Conservation (phyloP, 2,113 vertebrate species). For the Pongo pygmaeus region DNA sequence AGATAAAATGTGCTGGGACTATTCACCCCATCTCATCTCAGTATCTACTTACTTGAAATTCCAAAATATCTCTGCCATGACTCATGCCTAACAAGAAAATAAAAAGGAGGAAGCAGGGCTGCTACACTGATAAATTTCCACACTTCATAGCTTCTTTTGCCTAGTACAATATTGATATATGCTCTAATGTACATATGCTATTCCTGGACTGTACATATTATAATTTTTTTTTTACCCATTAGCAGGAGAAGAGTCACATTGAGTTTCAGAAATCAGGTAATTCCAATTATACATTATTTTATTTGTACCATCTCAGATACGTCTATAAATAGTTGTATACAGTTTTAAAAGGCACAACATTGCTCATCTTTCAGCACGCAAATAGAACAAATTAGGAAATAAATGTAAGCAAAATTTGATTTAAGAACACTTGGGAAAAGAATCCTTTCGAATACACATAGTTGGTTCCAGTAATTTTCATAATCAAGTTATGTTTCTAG, state of each 20-base stretch:
- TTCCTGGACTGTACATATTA: background rate
- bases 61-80: background rate
- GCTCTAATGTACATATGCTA: no score
- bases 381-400: background rate
- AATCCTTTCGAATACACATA: background rate
- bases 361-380: background rate
- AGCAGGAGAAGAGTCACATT: background rate
- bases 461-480: background rate
- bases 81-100: background rate
- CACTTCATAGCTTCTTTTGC: background rate
- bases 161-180: background rate
- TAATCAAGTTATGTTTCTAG: background rate
- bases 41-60: slow-evolving; percentile 4
- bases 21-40: background rate
- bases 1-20: background rate
- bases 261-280: background rate
- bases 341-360: background rate
- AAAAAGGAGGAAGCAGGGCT: background rate
- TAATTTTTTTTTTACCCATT: background rate
- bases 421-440: background rate
- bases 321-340: background rate
- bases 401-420: background rate
- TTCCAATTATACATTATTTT: background rate
- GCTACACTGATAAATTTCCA: background rate
- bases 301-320: background rate